Evolutionary conservation across 2,113 vertebrate genomes (phyloP).

Genomic region (Nematolebias whitei): DNA sequence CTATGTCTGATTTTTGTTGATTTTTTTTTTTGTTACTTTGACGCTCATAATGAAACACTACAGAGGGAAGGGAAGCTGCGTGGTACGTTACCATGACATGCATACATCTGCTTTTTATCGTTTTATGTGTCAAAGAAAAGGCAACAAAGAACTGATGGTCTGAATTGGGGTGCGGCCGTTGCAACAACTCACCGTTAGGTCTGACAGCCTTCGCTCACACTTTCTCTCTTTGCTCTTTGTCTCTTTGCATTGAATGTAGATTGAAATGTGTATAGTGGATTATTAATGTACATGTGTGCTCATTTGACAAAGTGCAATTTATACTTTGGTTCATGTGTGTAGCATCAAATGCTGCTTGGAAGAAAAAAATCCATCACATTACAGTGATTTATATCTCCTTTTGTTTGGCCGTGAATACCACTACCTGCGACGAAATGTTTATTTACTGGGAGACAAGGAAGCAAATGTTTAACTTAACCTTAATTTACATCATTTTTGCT

Average conservation of each 20-base stretch:
- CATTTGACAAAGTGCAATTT: constrained; percentile 80
- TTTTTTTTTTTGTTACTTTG: not conserved
- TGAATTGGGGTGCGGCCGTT: constrained; percentile 41
- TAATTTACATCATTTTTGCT: constrained; percentile 25
- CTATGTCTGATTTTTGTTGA: constrained; percentile 33
- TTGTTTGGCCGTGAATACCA: constrained; percentile 62
- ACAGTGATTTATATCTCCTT: constrained; percentile 53
- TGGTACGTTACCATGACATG: constrained; percentile 44
- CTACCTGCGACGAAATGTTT: constrained; percentile 54
- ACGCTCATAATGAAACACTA: constrained; percentile 12
- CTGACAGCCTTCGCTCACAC: constrained; percentile 48
- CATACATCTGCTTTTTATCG: constrained; percentile 38
- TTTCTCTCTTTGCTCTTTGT: constrained; percentile 28
- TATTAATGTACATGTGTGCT: constrained; percentile 76
- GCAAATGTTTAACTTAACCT: constrained; percentile 37
- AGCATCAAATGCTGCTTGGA: constrained; percentile 67
- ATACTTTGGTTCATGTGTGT: constrained; percentile 70
- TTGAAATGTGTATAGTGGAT: constrained; percentile 79
- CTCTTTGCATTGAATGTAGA: constrained; percentile 82
- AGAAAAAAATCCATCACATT: constrained; percentile 21
- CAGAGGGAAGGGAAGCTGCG: constrained; percentile 23
- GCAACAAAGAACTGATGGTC: constrained; percentile 33
- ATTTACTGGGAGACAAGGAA: constrained; percentile 36
- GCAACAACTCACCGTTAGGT: constrained; percentile 22
- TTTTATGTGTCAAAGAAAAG: constrained; percentile 34